These are phyloP conservation scores for Eptesicus fuscus DNA, from an alignment of 2,113 vertebrate species.

Conservation along the genomic window DNA sequence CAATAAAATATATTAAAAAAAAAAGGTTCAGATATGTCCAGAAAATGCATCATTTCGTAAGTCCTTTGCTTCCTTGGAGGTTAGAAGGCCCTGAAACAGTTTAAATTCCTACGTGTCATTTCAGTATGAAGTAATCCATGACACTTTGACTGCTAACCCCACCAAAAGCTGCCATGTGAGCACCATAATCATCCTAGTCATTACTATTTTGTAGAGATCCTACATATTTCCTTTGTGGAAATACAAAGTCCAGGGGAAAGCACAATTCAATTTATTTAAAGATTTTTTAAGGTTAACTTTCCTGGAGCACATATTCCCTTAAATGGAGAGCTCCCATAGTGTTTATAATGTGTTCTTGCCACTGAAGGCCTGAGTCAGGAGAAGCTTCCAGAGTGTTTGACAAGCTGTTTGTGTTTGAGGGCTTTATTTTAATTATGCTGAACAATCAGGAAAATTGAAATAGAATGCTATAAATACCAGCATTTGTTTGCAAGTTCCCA, in stretches of 20 bases:
- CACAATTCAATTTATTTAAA: slow-evolving; percentile 28
- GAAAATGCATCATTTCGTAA: not conserved
- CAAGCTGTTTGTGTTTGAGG: slow-evolving; percentile 66
- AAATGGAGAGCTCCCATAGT: not conserved
- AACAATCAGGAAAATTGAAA: slow-evolving; percentile 71
- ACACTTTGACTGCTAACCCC: not conserved
- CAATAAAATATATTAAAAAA: too few species aligned
- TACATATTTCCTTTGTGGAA: not conserved
- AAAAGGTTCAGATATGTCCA: not conserved
- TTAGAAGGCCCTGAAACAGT: not conserved
- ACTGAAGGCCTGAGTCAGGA: slow-evolving; percentile 65
- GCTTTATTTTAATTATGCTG: slow-evolving; percentile 69
- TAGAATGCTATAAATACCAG: slow-evolving; percentile 59
- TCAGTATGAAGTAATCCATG: not conserved
- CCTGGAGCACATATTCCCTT: not conserved
- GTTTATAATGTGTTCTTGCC: slow-evolving; percentile 44
- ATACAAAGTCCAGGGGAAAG: not conserved
- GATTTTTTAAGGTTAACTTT: slow-evolving; percentile 41
- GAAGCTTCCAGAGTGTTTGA: slow-evolving; percentile 67
- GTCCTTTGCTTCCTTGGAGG: not conserved
- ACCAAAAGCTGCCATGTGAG: not conserved
- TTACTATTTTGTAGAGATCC: not conserved
- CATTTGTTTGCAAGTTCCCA: slow-evolving; percentile 51
- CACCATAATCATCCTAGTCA: not conserved
- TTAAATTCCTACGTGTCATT: not conserved